These are phyloP conservation scores for Drosophila prosaltans DNA, from an alignment of 1,140 invertebrate genomes.

Conservation along the genomic window DNA sequence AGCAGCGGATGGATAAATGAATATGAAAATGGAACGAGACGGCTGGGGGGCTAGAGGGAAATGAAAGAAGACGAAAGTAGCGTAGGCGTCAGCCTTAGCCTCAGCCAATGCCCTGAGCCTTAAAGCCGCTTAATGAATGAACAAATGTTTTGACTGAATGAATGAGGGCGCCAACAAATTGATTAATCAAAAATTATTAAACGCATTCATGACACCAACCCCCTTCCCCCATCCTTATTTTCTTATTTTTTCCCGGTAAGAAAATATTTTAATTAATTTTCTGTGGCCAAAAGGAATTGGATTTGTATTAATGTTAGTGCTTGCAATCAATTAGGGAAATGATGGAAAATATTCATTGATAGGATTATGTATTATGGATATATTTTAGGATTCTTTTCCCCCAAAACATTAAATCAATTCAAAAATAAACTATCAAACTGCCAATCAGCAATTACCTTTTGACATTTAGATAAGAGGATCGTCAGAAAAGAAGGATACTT, in stretches of 20 bases:
- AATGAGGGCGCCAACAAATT: slow-evolving; percentile 64
- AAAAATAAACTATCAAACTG: too few species aligned
- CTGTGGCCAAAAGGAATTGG: neutral
- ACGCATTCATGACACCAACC: slow-evolving; percentile 10
- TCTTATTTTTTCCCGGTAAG: neutral
- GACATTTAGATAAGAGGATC: too few species aligned
- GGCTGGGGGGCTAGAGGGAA: neutral
- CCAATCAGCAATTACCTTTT: too few species aligned
- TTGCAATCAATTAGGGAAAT: slow-evolving; percentile 32
- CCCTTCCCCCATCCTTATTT: too few species aligned
- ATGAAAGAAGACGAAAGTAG: neutral
- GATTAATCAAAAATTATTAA: slow-evolving; percentile 71
- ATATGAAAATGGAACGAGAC: neutral
- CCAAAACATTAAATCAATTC: too few species aligned
- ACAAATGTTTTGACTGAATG: slow-evolving; percentile 57
- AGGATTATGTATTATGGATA: too few species aligned
- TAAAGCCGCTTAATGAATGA: slow-evolving; percentile 61
- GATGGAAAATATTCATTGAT: neutral
- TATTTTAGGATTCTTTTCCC: too few species aligned
- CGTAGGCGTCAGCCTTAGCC: neutral
- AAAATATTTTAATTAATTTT: slow-evolving; percentile 10
- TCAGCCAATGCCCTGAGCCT: neutral
- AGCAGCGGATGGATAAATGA: slow-evolving; percentile 1
- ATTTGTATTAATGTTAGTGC: neutral
- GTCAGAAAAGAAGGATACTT: too few species aligned